phyloP scores from a whole-genome alignment of 2,888 invertebrate species.

The Lasius platythorax region DNA sequence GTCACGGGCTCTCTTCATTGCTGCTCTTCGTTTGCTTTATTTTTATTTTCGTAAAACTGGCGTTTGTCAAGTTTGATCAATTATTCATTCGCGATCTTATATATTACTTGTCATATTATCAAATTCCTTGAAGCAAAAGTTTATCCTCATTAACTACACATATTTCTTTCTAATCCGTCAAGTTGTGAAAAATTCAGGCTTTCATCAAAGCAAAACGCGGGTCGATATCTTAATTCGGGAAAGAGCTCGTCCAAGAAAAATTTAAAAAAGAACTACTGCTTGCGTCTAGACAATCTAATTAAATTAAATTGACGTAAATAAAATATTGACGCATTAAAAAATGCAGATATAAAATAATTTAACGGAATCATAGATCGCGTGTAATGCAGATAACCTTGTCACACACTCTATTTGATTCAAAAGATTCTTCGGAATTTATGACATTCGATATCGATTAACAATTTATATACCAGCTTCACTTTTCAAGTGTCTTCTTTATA shows the following conservation, averaged over 20 bases:
- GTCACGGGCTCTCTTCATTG: background rate
- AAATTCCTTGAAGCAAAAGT: slow-evolving; percentile 1
- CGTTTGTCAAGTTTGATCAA: background rate
- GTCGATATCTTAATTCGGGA: background rate
- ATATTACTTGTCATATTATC: background rate
- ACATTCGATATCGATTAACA: background rate
- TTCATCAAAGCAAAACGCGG: background rate
- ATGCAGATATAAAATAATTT: background rate
- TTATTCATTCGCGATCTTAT: slow-evolving; percentile 1
- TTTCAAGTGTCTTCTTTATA: background rate
- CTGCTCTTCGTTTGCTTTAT: slow-evolving; percentile 2
- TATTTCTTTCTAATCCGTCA: background rate
- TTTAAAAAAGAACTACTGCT: background rate
- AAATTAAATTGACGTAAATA: background rate
- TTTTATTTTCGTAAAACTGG: background rate
- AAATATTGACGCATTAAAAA: background rate
- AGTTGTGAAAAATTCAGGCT: background rate
- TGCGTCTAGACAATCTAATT: background rate
- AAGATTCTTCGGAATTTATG: background rate
- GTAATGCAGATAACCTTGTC: background rate
- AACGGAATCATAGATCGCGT: background rate
- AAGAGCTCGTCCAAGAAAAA: background rate
- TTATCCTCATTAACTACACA: background rate
- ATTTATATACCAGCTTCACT: background rate
- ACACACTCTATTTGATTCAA: background rate